Conservation (phyloP, 1,140 invertebrate species). For the Calosoma granatense region DNA sequence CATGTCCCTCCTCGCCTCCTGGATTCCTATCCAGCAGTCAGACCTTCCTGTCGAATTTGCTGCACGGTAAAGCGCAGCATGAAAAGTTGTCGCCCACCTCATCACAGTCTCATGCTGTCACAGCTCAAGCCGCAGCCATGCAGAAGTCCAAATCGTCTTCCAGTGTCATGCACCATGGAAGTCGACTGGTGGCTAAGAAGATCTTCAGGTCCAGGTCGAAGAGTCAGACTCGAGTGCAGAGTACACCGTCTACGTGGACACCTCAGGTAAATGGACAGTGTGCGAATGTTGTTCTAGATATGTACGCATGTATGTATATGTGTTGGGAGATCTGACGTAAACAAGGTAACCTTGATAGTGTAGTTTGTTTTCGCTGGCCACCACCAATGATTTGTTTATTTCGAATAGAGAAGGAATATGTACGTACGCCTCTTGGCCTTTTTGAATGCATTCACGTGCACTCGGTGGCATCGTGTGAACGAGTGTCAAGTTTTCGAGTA, state of each 20-base stretch:
- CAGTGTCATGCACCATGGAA: slow-evolving; percentile 67
- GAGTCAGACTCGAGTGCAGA: slow-evolving; percentile 54
- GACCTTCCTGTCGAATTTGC: slow-evolving; percentile 53
- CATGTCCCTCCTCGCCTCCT: slow-evolving; percentile 39
- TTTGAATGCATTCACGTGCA: no score
- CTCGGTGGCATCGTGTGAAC: no score
- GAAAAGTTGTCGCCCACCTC: slow-evolving; percentile 28
- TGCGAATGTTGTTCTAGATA: background rate
- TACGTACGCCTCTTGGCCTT: no score
- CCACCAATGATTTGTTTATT: slow-evolving; percentile 1
- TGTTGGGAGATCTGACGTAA: background rate
- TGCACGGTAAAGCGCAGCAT: slow-evolving; percentile 47
- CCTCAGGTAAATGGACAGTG: slow-evolving; percentile 47
- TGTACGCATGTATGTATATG: background rate
- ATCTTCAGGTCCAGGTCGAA: slow-evolving; percentile 73
- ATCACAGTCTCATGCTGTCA: slow-evolving; percentile 35
- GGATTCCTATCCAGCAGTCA: slow-evolving; percentile 38
- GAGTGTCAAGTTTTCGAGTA: no score
- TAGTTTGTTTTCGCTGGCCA: slow-evolving; percentile 1
- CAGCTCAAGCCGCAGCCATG: slow-evolving; percentile 53
- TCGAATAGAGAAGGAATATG: background rate
- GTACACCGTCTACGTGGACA: slow-evolving; percentile 51
- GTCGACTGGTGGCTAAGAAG: slow-evolving; percentile 64
- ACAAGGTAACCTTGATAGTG: background rate
- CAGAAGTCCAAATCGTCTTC: slow-evolving; percentile 80